These are phyloP conservation scores for Psammodynastes pulverulentus DNA, from an alignment of 2,113 vertebrate species.

Conservation along the genomic window DNA sequence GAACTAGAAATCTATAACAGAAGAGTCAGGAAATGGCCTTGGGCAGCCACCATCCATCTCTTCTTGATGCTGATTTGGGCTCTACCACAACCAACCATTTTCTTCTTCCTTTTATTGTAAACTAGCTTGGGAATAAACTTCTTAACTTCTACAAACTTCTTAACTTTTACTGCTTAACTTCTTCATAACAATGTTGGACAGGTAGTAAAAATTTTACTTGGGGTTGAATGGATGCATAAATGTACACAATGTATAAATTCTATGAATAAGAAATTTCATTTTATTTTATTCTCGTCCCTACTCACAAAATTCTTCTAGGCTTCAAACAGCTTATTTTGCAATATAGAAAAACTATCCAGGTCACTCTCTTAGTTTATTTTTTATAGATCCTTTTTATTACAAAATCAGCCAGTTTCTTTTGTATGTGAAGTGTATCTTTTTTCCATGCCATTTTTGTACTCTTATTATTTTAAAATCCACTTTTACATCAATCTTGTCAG, in stretches of 20 bases:
- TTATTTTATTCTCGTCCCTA: neutral
- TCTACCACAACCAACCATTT: neutral
- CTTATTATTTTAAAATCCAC: no score
- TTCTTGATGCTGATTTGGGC: neutral
- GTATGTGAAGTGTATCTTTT: no score
- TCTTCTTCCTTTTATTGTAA: neutral
- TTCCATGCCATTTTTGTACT: no score
- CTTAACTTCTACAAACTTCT: neutral
- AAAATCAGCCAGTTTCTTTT: no score
- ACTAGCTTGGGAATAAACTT: neutral
- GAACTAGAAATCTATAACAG: neutral
- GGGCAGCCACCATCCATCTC: neutral
- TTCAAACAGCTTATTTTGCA: no score
- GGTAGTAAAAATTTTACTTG: neutral
- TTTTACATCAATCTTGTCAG: no score
- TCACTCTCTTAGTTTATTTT: no score
- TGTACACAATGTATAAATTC: neutral
- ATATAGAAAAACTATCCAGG: no score
- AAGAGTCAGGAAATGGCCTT: neutral
- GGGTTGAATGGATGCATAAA: neutral
- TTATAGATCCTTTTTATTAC: no score
- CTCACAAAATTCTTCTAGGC: no score
- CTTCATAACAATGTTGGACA: neutral
- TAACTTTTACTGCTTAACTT: neutral
- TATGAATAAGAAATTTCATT: neutral